Base-by-base conservation (phyloP, 2,113 vertebrate species). In the Heteronetta atricapilla region DNA sequence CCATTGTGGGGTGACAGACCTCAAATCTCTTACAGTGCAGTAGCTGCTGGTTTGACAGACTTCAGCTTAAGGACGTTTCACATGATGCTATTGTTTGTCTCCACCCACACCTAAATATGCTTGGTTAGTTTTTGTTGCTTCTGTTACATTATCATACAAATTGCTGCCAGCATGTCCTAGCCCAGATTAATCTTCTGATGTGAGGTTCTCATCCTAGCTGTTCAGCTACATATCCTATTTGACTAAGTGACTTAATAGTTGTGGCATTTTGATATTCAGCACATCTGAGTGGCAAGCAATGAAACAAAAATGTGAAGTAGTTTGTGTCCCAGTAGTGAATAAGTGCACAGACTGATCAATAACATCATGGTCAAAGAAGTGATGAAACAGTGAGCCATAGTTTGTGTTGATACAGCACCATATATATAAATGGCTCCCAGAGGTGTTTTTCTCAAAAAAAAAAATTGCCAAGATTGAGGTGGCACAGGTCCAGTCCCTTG, bases 401-500 rank as follows among this genome's bases (percentile, higher is more conserved):
- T 95, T 97, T 94, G 52, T 94, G 87, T 88, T 53, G 62, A 10
- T 90, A 94, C 70, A 86, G 69, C 52, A 83, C 44, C 53, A 66
- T 84, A 79, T 69, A 96, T 62, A 66, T 73, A 92, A 80, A 96
- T 82, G 73, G 29, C 38, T 97, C 97, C 92, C 97, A 96, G 77
- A 90, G 80, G 94, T 85, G 68, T 21, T 89, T 88, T 97, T 50
- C 42, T 74, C 52, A 86, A 26, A 34, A 94, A 92, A 97, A 93
- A 94, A 92, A 97, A 93, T 94, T 95, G 83, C 90, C 95, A 96
- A 95, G 90, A 96, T 31, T 88, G 82, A 97, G 93, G 96, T 98
- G 95, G 81, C 95, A 82, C 53, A 97, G 96, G 97, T 98, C 93
- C 68, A 95, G 84, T 97, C 98, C 89, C 97, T 88, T 50, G 97